Evolutionary conservation across 2,113 vertebrate species (phyloP).

Genomic region (Aldabrachelys gigantea): DNA sequence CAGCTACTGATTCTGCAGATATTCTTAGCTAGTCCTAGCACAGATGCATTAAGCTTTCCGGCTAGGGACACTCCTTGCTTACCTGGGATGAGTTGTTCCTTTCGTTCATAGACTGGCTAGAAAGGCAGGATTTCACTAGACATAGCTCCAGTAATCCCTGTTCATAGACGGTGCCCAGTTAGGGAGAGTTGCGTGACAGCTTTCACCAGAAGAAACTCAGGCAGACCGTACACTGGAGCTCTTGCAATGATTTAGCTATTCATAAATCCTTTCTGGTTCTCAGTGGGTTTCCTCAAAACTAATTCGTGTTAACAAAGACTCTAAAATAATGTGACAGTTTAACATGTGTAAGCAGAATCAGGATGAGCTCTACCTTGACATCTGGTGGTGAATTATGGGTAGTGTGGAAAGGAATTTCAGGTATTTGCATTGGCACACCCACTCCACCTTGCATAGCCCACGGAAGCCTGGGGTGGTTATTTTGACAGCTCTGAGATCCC

Average conservation of each 20-base stretch:
- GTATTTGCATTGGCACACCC: too few relatives aligned
- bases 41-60: not conserved
- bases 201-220: not conserved
- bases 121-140: not conserved
- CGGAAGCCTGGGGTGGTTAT: too few relatives aligned
- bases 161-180: not conserved
- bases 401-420: too few relatives aligned
- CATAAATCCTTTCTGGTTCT: not conserved
- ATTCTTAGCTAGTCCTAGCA: not conserved
- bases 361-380: too few relatives aligned
- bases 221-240: not conserved
- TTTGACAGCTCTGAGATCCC: too few relatives aligned
- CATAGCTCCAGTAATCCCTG: not conserved
- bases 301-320: conserved; percentile 5
- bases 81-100: too few relatives aligned
- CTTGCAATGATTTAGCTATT: not conserved
- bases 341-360: not conserved
- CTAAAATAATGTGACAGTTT: conserved; percentile 4
- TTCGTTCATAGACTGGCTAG: not conserved
- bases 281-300: not conserved
- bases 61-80: not conserved
- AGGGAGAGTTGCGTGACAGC: not conserved
- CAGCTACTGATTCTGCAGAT: not conserved
- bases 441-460: too few relatives aligned
- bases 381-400: too few relatives aligned